Evolutionary conservation across 2,888 invertebrate species (phyloP), one percentile per base, ranked within the genome.

Genomic region (Caenorhabditis drosophilae): DNA sequence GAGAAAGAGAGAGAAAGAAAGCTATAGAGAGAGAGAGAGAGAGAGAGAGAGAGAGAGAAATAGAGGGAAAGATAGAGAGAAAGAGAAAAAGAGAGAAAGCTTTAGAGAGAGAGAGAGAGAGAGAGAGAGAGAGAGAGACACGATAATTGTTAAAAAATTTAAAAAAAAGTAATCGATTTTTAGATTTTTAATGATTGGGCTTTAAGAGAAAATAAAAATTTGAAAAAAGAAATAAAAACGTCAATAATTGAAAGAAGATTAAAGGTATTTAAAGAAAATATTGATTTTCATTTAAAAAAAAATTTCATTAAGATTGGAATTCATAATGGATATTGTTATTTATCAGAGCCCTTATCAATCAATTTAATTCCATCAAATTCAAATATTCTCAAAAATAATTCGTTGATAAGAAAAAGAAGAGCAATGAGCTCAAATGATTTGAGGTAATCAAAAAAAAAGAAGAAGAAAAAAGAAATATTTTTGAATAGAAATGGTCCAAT

Each of bases 271-370:
- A n/a, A n/a, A n/a, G n/a, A n/a, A n/a, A n/a, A n/a, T n/a, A n/a
- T n/a, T n/a, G n/a, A n/a, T n/a, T n/a, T n/a, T n/a, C n/a, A n/a
- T n/a, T n/a, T n/a, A n/a, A n/a, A n/a, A n/a, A n/a, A n/a, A n/a
- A n/a, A n/a, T n/a, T n/a, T n/a, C n/a, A n/a, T n/a, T n/a, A n/a
- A 86, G 85, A 82, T 87, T 56, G 86, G 86, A 36, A 83, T 86
- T 11, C 87, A 87, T 75, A 87, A 87, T 78, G 86, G 86, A 4
- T 85, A 84, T 81, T 79, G 82, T 9, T 87, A 84, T 73, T 74
- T 86, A 4, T 84, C 84, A 26, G 85, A 86, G 49, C 86, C 86
- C 7, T 79, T 84, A 50, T 81, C 83, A 2, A 81, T 85, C 22
- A 82, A 84, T 49, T 70, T 86, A 12, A 22, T 12, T 3, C 7